Base-by-base conservation (phyloP, 2,113 vertebrate species). In the Connochaetes taurinus region DNA sequence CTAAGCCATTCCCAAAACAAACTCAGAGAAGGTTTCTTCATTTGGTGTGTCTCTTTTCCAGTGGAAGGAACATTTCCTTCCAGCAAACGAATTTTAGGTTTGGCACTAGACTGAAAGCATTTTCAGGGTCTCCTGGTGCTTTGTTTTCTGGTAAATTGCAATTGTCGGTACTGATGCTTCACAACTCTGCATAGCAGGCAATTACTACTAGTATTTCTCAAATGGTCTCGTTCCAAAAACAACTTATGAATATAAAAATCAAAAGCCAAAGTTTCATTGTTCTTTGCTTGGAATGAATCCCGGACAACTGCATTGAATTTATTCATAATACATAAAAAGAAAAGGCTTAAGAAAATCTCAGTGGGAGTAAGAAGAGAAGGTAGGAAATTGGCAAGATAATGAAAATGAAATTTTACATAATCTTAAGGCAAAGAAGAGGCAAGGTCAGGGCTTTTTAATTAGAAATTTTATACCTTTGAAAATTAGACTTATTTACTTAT, bases 211-310 rank as follows among this genome's bases (percentile, higher is more conserved):
- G 97, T 95, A 91, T 97, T 98, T 98, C 95, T 97, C 93, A 95
- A 80, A 89, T 90, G 96, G 96, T 82, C 53, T 86, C 78, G 55
- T 94, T 97, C 98, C 97, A 97, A 95, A 97, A 98, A 87, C 95
- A 98, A 97, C 98, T 91, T 97, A 97, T 76, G 98, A 97, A 93
- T 97, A 98, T 98, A 94, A 97, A 94, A 98, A 97, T 97, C 92
- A 97, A 98, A 97, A 97, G 94, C 95, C 97, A 91, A 97, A 93
- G 87, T 98, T 96, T 98, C 98, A 97, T 98, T 98, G 98, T 98
- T 98, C 94, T 96, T 90, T 52, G 33, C 55, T 95, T 98, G 98
- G 97, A 97, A 82, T 93, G 33, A 57, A 55, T 97, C 97, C 98
- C 97, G 95, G 97, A 97, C 91, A 96, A 97, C 91, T 96, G 96